Conservation (phyloP, 2,113 vertebrate genomes). For the Pedionomus torquatus region DNA sequence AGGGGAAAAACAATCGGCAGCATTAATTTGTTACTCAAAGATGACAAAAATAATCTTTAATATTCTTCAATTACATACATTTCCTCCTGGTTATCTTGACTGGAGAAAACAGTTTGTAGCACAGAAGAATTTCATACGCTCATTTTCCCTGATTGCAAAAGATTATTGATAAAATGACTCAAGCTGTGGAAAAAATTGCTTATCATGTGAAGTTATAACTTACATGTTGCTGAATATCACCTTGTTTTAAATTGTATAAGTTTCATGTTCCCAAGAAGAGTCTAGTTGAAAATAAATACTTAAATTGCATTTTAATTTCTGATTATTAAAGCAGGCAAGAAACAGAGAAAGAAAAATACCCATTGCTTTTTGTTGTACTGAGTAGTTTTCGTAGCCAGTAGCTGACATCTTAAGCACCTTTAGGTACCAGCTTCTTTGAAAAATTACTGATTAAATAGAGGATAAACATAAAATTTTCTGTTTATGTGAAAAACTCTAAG, state of each 20-base stretch:
- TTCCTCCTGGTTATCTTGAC: conserved; percentile 8
- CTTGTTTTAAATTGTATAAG: conserved; percentile 39
- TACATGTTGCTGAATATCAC: conserved; percentile 38
- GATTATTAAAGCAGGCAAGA: not conserved
- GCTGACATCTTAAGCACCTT: not conserved
- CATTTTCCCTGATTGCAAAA: conserved; percentile 21
- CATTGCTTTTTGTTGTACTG: not conserved
- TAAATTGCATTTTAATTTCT: not conserved
- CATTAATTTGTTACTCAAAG: conserved; percentile 8
- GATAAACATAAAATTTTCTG: not conserved
- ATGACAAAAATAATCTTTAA: conserved; percentile 29
- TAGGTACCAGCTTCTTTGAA: not conserved
- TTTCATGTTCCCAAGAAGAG: not conserved
- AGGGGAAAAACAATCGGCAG: not conserved
- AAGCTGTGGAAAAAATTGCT: conserved; percentile 2
- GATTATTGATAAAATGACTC: conserved; percentile 4
- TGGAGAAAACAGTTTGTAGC: conserved; percentile 23
- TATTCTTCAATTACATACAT: not conserved
- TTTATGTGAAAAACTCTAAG: not conserved
- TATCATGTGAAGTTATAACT: conserved; percentile 51
- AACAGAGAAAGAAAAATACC: not conserved
- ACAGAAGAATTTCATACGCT: conserved; percentile 22
- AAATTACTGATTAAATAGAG: not conserved
- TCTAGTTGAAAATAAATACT: not conserved
- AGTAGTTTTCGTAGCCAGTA: not conserved